These are phyloP conservation scores for Branchellion lobata DNA, from an alignment of 2,888 invertebrate species.

Conservation along the genomic window DNA sequence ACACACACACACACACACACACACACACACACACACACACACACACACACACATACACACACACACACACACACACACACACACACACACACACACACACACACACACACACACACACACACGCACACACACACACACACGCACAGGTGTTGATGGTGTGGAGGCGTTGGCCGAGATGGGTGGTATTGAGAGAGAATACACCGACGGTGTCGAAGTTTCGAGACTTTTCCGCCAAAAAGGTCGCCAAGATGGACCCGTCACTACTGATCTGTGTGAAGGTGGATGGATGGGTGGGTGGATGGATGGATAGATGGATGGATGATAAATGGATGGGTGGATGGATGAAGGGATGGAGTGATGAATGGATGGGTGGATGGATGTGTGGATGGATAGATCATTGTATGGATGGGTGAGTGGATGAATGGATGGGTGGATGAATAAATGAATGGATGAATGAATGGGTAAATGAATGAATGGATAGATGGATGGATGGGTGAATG, in stretches of 20 bases:
- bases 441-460: background rate
- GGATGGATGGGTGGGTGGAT: too few relatives aligned
- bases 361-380: too few relatives aligned
- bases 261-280: background rate
- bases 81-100: conserved; percentile 35
- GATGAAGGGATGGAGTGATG: too few relatives aligned
- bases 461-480: too few relatives aligned
- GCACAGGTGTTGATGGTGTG: conserved; percentile 9
- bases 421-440: background rate
- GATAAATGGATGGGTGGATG: too few relatives aligned
- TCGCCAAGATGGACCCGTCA: background rate
- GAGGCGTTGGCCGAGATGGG: background rate
- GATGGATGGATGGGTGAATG: too few relatives aligned
- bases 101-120: conserved; percentile 27
- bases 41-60: conserved; percentile 32
- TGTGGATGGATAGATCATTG: background rate
- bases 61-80: conserved; percentile 31
- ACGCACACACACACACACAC: background rate
- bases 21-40: conserved; percentile 23
- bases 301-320: background rate
- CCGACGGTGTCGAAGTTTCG: background rate
- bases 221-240: background rate
- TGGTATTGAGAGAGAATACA: background rate
- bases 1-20: conserved; percentile 23
- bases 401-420: background rate